Evolutionary conservation across 2,888 invertebrate genomes (phyloP).

Genomic region (Yponomeuta evonymella): DNA sequence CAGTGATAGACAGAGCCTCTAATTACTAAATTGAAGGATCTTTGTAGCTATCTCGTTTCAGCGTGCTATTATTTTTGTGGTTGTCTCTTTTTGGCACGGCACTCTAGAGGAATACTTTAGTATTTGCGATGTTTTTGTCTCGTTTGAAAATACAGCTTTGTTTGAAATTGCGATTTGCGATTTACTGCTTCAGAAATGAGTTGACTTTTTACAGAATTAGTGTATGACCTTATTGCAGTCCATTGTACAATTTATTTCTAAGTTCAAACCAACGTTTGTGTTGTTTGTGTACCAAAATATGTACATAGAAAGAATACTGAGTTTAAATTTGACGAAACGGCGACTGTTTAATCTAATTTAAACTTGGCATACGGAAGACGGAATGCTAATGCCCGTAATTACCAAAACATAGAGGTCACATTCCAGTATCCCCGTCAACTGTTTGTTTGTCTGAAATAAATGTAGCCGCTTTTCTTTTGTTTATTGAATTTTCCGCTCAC

Average conservation of each 20-base stretch:
- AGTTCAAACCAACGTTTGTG: no score
- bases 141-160: not conserved
- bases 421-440: not conserved
- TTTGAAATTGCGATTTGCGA: no score
- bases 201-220: no score
- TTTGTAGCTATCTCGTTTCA: not conserved
- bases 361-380: not conserved
- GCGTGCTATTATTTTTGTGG: not conserved
- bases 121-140: not conserved
- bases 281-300: no score
- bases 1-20: not conserved
- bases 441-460: not conserved
- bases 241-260: no score
- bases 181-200: no score
- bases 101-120: not conserved
- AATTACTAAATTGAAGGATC: slow-evolving; percentile 14
- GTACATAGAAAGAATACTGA: not conserved
- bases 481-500: not conserved
- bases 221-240: no score
- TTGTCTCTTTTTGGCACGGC: not conserved
- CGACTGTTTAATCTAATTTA: not conserved
- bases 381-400: not conserved
- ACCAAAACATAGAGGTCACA: not conserved
- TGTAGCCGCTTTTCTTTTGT: not conserved
- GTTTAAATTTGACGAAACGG: not conserved